phyloP scores from a whole-genome alignment of 1,140 invertebrate genomes.

The Drosophila ambigua region DNA sequence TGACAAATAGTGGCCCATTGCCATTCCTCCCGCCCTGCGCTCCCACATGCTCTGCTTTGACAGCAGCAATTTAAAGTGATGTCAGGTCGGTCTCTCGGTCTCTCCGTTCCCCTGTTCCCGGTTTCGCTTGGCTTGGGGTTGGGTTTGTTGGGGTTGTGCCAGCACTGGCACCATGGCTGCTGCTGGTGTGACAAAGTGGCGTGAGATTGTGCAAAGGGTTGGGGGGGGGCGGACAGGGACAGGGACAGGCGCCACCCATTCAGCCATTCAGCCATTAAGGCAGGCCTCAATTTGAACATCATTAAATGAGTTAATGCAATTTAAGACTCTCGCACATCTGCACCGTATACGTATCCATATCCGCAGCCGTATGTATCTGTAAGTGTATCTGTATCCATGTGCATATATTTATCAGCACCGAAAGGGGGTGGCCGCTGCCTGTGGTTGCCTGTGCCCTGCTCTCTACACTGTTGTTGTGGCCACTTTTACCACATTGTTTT shows the following conservation, averaged over 20 bases:
- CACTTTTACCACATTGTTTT: slow-evolving; percentile 52
- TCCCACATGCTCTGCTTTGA: slow-evolving; percentile 21
- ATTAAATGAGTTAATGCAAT: slow-evolving; percentile 80
- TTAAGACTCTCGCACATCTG: slow-evolving; percentile 74
- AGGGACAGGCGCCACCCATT: slow-evolving; percentile 38
- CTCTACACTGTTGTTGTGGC: slow-evolving; percentile 39
- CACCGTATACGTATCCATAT: slow-evolving; percentile 26
- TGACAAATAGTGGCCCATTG: slow-evolving; percentile 68
- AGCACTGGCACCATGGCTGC: too few relatives aligned
- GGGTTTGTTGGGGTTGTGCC: not conserved
- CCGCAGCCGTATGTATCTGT: slow-evolving; percentile 23
- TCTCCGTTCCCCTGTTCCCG: slow-evolving; percentile 4
- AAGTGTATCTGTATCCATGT: not conserved
- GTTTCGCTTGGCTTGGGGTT: slow-evolving; percentile 18
- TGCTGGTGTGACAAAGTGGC: slow-evolving; percentile 52
- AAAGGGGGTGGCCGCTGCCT: slow-evolving; percentile 1
- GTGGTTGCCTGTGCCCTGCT: slow-evolving; percentile 18
- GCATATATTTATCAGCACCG: slow-evolving; percentile 9
- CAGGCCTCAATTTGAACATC: slow-evolving; percentile 70
- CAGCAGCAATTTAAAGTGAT: slow-evolving; percentile 76
- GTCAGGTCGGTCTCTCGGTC: slow-evolving; percentile 13
- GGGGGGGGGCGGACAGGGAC: slow-evolving; percentile 3
- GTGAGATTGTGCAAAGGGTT: slow-evolving; percentile 18
- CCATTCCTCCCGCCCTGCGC: not conserved
- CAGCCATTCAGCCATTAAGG: slow-evolving; percentile 19